Base-by-base conservation (phyloP, 2,888 invertebrate genomes). In the Baronia brevicornis region DNA sequence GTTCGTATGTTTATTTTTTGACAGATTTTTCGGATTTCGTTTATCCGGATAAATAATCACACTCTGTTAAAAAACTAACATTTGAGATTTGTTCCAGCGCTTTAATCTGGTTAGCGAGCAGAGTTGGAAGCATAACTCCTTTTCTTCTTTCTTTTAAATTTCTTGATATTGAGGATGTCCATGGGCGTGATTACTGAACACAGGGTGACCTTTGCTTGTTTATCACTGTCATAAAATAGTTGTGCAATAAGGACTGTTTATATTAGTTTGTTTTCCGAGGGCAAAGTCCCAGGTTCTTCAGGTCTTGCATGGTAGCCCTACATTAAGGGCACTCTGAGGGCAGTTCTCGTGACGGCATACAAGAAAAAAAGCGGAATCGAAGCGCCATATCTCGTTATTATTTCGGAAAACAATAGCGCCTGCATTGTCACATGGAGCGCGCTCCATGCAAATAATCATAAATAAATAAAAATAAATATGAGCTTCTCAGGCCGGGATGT, bases 391-490 rank as follows among this genome's bases (percentile, higher is more conserved):
- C 74, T 77, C 73, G 78, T 77, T 78, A 78, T 79, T 78, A 78
- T 79, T 77, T 74, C 57, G 65, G 72, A 68, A 74, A 61, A 79
- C 79, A 79, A 79, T 79, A 78, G 79, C 74, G 79, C 68, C 73
- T 71, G 57, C 46, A 55, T 66, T 79, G 79, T 78, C 79, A 77
- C 64, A 66, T 71, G 60, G 74, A 61, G 73, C 78, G 79, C 77
- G 79, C 66, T 49, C 66, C 77, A 79, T 79, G 79, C 79, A 79
- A 78, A 79, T 79, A 78, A 74, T 78, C 79, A 79, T 79, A 79
- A 82, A 84, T 82, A 79, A 80, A 79, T 79, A 77, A 80, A 80
- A 79, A 78, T 73, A 74, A 77, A 79, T 79, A 78, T 79, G 78
- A 79, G 60, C 50, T 51, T 51, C 51, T 52, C 43, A 37, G 47